These are phyloP conservation scores for Brachyrhaphis roseni DNA, from an alignment of 2,797 vertebrate genomes.

Conservation along the genomic window DNA sequence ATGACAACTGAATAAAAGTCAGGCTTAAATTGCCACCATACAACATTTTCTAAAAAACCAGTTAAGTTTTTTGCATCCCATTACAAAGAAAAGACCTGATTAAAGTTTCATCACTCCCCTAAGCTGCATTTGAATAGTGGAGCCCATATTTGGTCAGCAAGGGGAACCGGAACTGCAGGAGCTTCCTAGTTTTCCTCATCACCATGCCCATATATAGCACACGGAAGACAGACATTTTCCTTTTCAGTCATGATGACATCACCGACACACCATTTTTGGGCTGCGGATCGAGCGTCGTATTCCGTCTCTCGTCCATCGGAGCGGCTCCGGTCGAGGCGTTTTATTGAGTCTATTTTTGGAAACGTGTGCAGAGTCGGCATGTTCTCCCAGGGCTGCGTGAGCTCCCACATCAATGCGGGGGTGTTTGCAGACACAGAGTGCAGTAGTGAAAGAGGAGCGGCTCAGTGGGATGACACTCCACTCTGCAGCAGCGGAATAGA, in stretches of 20 bases:
- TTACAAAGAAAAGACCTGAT: slow-evolving; percentile 16
- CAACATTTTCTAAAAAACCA: neutral
- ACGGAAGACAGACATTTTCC: slow-evolving; percentile 56
- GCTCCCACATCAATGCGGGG: slow-evolving; percentile 66
- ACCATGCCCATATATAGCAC: slow-evolving; percentile 63
- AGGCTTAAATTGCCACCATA: neutral
- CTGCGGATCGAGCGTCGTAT: slow-evolving; percentile 28
- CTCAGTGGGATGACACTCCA: slow-evolving; percentile 45
- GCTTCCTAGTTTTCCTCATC: slow-evolving; percentile 49
- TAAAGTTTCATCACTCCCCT: slow-evolving; percentile 23
- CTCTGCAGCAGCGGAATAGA: slow-evolving; percentile 21
- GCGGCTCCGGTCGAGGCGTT: slow-evolving; percentile 51
- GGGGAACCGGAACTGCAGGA: slow-evolving; percentile 75
- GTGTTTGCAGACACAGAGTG: slow-evolving; percentile 47
- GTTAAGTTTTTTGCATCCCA: slow-evolving; percentile 6
- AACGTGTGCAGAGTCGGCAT: slow-evolving; percentile 51
- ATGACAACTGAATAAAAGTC: neutral
- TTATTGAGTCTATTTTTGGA: slow-evolving; percentile 79
- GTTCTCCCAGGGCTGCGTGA: slow-evolving; percentile 70
- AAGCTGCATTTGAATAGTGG: slow-evolving; percentile 38
- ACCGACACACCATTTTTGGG: slow-evolving; percentile 74
- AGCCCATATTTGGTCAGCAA: slow-evolving; percentile 67
- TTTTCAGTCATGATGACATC: slow-evolving; percentile 68
- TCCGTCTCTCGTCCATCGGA: slow-evolving; percentile 30
- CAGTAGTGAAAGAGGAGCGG: slow-evolving; percentile 33